Conservation (phyloP, 2,888 invertebrate genomes). For the Lycocerus yunnanus region DNA sequence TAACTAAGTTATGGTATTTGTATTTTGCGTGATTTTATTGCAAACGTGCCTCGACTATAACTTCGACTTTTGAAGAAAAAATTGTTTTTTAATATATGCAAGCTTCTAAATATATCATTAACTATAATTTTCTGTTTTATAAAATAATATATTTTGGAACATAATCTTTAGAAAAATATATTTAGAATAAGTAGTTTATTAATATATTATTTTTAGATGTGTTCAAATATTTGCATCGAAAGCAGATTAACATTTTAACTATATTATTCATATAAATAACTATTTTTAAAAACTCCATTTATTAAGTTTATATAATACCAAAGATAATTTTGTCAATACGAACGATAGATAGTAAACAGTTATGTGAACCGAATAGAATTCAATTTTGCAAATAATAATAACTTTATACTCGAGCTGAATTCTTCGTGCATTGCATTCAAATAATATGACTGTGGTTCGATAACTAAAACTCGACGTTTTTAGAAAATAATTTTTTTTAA, state of each 20-base stretch:
- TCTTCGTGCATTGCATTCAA: too few relatives aligned
- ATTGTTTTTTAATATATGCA: slow-evolving; percentile 9
- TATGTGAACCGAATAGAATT: too few relatives aligned
- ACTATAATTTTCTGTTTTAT: not conserved
- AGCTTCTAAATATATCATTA: not conserved
- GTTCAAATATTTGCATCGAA: not conserved
- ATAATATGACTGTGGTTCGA: too few relatives aligned
- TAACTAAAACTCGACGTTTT: too few relatives aligned
- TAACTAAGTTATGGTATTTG: slow-evolving; percentile 11
- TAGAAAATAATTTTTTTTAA: too few relatives aligned
- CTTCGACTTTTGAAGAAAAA: slow-evolving; percentile 8
- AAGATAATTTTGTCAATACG: too few relatives aligned
- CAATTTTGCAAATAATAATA: too few relatives aligned
- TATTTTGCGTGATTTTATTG: slow-evolving; percentile 21
- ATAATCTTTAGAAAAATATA: not conserved
- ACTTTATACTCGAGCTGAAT: too few relatives aligned
- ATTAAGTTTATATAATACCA: too few relatives aligned
- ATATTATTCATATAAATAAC: too few relatives aligned
- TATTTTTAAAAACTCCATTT: too few relatives aligned
- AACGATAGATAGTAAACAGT: too few relatives aligned
- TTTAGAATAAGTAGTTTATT: not conserved
- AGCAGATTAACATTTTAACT: not conserved
- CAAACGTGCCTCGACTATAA: slow-evolving; percentile 8
- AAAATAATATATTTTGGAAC: not conserved
- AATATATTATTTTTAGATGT: not conserved